Percentiles rank a stretch among this genome's conserved stretches.
phyloP scores from a whole-genome alignment of 2,113 vertebrate species.

The Hemibagrus wyckioides region DNA sequence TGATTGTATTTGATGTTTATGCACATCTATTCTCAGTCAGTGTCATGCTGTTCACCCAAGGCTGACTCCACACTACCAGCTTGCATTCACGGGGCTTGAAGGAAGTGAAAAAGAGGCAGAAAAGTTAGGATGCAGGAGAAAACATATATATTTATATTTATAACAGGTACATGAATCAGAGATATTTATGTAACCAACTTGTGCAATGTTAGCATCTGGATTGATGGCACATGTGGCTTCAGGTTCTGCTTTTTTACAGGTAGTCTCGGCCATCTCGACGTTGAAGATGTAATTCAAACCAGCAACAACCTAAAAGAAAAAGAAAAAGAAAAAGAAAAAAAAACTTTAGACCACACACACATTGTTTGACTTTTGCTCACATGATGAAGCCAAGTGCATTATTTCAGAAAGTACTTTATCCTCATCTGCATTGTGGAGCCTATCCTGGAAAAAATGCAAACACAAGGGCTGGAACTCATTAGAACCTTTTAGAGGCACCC shows the following conservation, averaged over 20 bases:
- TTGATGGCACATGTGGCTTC: slow-evolving; percentile 41
- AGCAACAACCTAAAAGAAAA: slow-evolving; percentile 60
- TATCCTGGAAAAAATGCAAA: background rate
- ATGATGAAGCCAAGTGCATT: background rate
- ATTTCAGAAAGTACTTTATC: too few species aligned
- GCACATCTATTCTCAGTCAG: slow-evolving; percentile 12
- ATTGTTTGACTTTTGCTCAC: background rate
- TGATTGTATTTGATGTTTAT: background rate
- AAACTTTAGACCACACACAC: background rate
- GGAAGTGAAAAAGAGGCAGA: background rate
- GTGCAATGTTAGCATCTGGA: accelerated
- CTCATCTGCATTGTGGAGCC: background rate
- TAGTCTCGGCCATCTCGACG: slow-evolving; percentile 60
- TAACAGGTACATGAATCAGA: background rate
- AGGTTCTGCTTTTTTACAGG: slow-evolving; percentile 58
- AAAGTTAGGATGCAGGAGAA: background rate
- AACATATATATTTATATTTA: background rate
- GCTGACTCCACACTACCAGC: slow-evolving; percentile 63
- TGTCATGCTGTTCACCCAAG: background rate
- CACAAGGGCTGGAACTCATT: background rate
- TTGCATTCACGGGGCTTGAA: slow-evolving; percentile 63
- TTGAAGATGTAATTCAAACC: slow-evolving; percentile 66
- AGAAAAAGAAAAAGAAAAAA: background rate
- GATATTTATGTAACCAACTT: slow-evolving; percentile 49
- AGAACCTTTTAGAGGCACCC: background rate